Evolutionary conservation across 2,888 invertebrate genomes (phyloP).

Genomic region (Andrena flavipes): DNA sequence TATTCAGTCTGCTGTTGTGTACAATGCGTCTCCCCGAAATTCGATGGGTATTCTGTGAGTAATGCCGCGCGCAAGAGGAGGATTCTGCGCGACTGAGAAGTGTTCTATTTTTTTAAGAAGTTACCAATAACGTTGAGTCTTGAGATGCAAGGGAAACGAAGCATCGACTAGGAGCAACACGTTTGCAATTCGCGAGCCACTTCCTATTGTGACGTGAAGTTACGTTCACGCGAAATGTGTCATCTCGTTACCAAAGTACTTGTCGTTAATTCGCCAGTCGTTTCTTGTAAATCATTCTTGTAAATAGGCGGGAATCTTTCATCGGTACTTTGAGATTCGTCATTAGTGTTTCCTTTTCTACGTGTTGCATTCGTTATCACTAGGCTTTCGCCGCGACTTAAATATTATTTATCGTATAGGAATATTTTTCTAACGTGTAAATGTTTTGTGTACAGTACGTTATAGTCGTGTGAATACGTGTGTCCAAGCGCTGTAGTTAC

Average conservation of each 20-base stretch:
- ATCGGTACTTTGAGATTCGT: slow-evolving; percentile 35
- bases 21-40: neutral
- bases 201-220: slow-evolving; percentile 1
- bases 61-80: neutral
- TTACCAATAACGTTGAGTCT: slow-evolving; percentile 27
- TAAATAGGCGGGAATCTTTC: slow-evolving; percentile 60
- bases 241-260: slow-evolving; percentile 71
- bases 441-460: slow-evolving; percentile 49
- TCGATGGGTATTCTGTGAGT: neutral
- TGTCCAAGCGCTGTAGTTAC: neutral
- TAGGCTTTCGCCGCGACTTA: slow-evolving; percentile 2
- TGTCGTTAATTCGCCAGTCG: slow-evolving; percentile 50
- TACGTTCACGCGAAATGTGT: slow-evolving; percentile 51
- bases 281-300: slow-evolving; percentile 45
- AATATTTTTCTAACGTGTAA: slow-evolving; percentile 31
- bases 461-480: slow-evolving; percentile 16
- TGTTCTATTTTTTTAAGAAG: slow-evolving; percentile 21
- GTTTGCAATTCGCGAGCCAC: slow-evolving; percentile 17
- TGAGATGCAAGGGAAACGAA: neutral
- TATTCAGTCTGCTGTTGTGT: no score
- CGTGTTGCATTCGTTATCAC: slow-evolving; percentile 4
- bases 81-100: slow-evolving; percentile 1
- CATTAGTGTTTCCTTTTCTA: slow-evolving; percentile 15
- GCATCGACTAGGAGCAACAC: neutral
- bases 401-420: slow-evolving; percentile 46